Evolutionary conservation across 2,797 vertebrate species (phyloP).

Genomic region (Pristis pectinata): DNA sequence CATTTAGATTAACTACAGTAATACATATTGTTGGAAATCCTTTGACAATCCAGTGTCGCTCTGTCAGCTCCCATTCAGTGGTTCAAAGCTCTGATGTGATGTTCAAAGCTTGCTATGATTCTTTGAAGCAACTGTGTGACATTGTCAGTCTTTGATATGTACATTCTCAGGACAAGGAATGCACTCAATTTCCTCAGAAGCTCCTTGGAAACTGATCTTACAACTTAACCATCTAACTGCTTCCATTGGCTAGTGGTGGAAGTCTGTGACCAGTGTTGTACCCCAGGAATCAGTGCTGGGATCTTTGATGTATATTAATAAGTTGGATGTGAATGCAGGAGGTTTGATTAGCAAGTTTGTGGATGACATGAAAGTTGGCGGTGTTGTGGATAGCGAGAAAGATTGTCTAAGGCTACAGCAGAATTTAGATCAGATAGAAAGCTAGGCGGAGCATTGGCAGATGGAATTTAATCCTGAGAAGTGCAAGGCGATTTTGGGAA

Average conservation of each 20-base stretch:
- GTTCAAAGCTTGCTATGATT: conserved; percentile 1
- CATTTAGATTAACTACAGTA: background rate
- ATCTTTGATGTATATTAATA: too few relatives aligned
- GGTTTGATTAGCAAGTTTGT: too few relatives aligned
- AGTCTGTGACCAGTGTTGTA: too few relatives aligned
- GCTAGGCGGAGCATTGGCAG: too few relatives aligned
- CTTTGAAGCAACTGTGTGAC: background rate
- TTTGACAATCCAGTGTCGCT: background rate
- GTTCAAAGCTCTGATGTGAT: background rate
- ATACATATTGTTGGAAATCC: background rate
- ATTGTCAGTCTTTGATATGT: background rate
- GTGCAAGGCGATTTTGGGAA: too few relatives aligned
- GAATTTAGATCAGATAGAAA: too few relatives aligned
- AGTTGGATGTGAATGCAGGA: too few relatives aligned
- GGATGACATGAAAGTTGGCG: too few relatives aligned
- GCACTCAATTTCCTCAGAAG: background rate
- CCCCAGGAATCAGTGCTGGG: too few relatives aligned
- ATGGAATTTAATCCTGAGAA: too few relatives aligned
- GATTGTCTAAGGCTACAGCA: too few relatives aligned
- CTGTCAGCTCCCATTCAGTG: background rate
- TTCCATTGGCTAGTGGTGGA: background rate
- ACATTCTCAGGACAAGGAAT: background rate
- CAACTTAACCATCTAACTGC: background rate
- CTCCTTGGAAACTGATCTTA: background rate
- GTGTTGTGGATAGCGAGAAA: too few relatives aligned